Conservation (phyloP, 2,888 invertebrate genomes). For the Diplolepis rosae region DNA sequence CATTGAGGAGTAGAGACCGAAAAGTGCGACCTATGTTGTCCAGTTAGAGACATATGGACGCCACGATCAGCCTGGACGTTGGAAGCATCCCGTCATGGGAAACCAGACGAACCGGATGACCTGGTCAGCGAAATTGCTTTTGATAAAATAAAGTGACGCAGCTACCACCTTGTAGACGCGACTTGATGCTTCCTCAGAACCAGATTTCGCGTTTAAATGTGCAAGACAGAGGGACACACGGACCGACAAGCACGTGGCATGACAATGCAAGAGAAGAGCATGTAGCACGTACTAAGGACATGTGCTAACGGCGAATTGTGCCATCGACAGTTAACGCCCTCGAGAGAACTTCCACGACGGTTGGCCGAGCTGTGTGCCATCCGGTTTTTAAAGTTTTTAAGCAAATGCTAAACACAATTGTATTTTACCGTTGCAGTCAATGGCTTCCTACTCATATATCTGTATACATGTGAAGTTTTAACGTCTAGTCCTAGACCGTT, state of each 20-base stretch:
- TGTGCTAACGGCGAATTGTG: slow-evolving; percentile 17
- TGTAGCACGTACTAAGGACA: slow-evolving; percentile 15
- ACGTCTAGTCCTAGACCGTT: neutral
- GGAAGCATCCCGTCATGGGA: slow-evolving; percentile 58
- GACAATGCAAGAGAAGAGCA: slow-evolving; percentile 28
- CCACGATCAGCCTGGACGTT: slow-evolving; percentile 44
- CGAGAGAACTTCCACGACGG: slow-evolving; percentile 16
- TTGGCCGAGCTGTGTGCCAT: slow-evolving; percentile 6
- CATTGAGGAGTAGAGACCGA: slow-evolving; percentile 28
- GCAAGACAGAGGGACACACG: slow-evolving; percentile 4
- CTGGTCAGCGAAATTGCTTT: slow-evolving; percentile 56
- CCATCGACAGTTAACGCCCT: slow-evolving; percentile 23
- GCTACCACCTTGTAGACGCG: slow-evolving; percentile 1
- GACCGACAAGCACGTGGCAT: slow-evolving; percentile 35
- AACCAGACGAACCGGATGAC: slow-evolving; percentile 67
- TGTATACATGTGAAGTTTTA: neutral
- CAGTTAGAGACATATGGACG: slow-evolving; percentile 31
- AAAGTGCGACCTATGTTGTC: slow-evolving; percentile 37
- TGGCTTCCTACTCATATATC: neutral
- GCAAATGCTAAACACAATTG: neutral
- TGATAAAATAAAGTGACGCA: slow-evolving; percentile 26
- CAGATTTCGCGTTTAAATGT: slow-evolving; percentile 7
- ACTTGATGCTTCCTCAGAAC: slow-evolving; percentile 1
- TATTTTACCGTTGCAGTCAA: slow-evolving; percentile 24
- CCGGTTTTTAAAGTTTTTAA: slow-evolving; percentile 23